Evolutionary conservation across 2,888 invertebrate species (phyloP), one percentile per base, ranked within the genome.

Genomic region (Tipula confusa): DNA sequence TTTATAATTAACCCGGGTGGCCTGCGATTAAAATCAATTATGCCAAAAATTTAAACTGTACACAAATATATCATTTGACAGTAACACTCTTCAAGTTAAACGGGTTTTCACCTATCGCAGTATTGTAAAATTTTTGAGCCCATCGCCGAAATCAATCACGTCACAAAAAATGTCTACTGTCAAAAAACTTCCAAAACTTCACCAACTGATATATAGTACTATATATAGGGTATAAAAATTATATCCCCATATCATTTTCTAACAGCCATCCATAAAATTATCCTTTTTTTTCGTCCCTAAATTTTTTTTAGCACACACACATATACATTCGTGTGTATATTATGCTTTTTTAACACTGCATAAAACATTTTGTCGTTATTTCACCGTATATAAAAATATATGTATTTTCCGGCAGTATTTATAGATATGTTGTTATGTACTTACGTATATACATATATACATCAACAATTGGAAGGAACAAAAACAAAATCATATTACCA

Each of bases 401-500:
- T 5, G 48, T 36, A 9, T 36, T 36, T 36, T 36, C 11, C 9
- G 36, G 36, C 11, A 11, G 2, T 36, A 36, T 11, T 9, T 9
- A 9, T 38, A n/a, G 13, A 43, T 43, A 43, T 43, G 2, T 43
- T 64, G 18, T 64, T 64, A 24, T 64, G 3, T 24, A 64, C 64
- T 7, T 64, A 9, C 48, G 5, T 64, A 24, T 64, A 33, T 1
- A n/a, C n/a, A n/a, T 33, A 33, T 33, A 24, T 64, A 64, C 24
- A 64, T 64, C 7, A 64, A 64, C 64, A 64, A 64, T 64, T 24
- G 64, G 64, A 64, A 64, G 64, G 64, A 18, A 64, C 64, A 64
- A 64, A 64, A 64, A 64, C 24, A 64, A 64, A 64, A 64, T 64
- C 64, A 64, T 64, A 64, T 64, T 24, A 64, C 64, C 64, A 64